phyloP scores from a whole-genome alignment of 2,797 vertebrate species.

The Centroberyx gerrardi region DNA sequence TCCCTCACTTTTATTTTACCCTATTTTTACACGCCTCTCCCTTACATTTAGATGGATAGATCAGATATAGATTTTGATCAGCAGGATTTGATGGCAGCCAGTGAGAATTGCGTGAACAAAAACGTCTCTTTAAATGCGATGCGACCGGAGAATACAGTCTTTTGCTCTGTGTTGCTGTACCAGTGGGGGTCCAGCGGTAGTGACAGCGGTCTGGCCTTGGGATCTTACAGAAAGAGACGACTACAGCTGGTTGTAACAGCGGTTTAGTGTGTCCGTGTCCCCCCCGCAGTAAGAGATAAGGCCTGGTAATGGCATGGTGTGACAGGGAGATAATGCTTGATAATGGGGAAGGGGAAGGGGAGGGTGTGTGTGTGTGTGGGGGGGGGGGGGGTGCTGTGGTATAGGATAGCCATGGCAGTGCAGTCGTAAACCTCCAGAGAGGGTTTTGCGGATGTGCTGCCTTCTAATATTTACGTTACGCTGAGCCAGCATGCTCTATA shows the following conservation, averaged over 20 bases:
- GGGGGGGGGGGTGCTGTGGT: slow-evolving; percentile 20
- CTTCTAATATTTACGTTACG: slow-evolving; percentile 20
- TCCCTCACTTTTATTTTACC: background rate
- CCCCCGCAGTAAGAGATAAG: slow-evolving; percentile 69
- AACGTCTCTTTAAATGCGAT: slow-evolving; percentile 44
- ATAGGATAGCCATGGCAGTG: slow-evolving; percentile 63
- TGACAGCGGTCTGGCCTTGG: slow-evolving; percentile 45
- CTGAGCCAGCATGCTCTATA: slow-evolving; percentile 17
- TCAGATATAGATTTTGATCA: slow-evolving; percentile 4
- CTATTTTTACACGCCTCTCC: background rate
- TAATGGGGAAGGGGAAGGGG: slow-evolving; percentile 50
- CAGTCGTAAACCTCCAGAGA: slow-evolving; percentile 46
- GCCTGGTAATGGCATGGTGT: slow-evolving; percentile 71
- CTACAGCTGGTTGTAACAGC: slow-evolving; percentile 67
- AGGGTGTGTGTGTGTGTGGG: too few species aligned
- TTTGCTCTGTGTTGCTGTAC: slow-evolving; percentile 14
- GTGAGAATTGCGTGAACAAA: slow-evolving; percentile 32
- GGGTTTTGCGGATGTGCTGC: slow-evolving; percentile 30
- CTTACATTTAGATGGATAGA: background rate
- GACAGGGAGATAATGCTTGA: slow-evolving; percentile 71
- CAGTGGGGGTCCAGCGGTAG: slow-evolving; percentile 8
- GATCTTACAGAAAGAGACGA: slow-evolving; percentile 51
- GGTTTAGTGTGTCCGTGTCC: slow-evolving; percentile 50
- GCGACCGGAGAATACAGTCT: too few species aligned
- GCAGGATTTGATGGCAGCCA: slow-evolving; percentile 49